Conservation (phyloP, 2,113 vertebrate genomes). For the Muscicapa adusta region DNA sequence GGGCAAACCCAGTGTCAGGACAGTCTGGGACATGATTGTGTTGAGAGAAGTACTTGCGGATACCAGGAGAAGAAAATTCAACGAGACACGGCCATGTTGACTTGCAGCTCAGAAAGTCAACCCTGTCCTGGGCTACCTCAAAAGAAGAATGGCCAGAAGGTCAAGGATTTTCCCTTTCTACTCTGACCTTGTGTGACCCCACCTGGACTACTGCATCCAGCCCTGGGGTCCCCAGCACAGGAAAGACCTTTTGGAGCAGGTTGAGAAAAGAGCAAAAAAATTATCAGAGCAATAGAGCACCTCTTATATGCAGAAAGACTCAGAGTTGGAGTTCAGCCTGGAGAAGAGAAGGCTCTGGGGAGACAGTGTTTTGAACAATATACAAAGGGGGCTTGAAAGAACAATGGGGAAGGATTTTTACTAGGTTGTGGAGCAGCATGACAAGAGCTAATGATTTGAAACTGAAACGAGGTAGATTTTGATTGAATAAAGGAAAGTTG, state of each 20-base stretch:
- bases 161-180: accelerated
- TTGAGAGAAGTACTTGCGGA: not conserved
- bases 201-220: no score
- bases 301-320: not conserved
- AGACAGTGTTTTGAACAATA: not conserved
- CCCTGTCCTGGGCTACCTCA: accelerated
- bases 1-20: not conserved
- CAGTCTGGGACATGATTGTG: accelerated
- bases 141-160: not conserved
- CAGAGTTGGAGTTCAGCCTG: not conserved
- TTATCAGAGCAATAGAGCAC: accelerated
- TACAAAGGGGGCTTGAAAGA: not conserved
- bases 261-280: not conserved
- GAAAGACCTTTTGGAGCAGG: not conserved
- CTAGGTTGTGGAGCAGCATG: not conserved
- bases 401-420: not conserved
- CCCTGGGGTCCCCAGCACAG: no score
- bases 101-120: not conserved
- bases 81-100: accelerated
- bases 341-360: not conserved
- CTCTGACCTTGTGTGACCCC: accelerated
- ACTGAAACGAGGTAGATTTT: not conserved
- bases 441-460: not conserved
- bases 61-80: not conserved
- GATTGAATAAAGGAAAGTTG: not conserved